Conservation (phyloP, 2,888 invertebrate species). For the Amphiduros pacificus region DNA sequence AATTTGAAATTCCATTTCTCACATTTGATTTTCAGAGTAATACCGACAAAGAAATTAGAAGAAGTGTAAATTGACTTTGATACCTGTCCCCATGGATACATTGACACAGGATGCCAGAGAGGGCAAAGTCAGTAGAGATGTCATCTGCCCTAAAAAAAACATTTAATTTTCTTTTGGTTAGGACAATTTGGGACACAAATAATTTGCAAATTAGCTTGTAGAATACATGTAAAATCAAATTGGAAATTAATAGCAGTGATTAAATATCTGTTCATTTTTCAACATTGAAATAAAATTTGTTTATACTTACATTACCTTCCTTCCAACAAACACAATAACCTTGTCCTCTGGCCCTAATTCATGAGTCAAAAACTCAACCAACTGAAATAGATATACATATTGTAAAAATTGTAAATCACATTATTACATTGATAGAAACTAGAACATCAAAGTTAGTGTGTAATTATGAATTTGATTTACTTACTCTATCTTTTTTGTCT, state of each 20-base stretch:
- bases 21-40: no score
- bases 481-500: slow-evolving; percentile 70
- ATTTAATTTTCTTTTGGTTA: no score
- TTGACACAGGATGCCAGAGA: slow-evolving; percentile 73
- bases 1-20: background rate
- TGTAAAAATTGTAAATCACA: background rate
- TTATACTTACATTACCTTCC: slow-evolving; percentile 68
- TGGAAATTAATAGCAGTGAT: no score
- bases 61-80: no score
- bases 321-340: slow-evolving; percentile 87
- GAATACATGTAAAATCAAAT: no score
- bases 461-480: no score
- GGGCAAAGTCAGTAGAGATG: slow-evolving; percentile 76
- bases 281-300: background rate
- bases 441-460: no score
- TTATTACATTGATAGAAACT: background rate
- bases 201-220: no score
- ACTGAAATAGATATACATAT: slow-evolving; percentile 56
- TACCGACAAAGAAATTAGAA: no score
- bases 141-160: slow-evolving; percentile 70
- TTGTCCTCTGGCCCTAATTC: slow-evolving; percentile 78
- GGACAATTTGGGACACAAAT: no score
- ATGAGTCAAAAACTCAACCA: slow-evolving; percentile 71
- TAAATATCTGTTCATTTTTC: no score
- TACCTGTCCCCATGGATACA: slow-evolving; percentile 82